phyloP scores from a whole-genome alignment of 2,888 invertebrate species.

The Caenorhabditis macrosperma region DNA sequence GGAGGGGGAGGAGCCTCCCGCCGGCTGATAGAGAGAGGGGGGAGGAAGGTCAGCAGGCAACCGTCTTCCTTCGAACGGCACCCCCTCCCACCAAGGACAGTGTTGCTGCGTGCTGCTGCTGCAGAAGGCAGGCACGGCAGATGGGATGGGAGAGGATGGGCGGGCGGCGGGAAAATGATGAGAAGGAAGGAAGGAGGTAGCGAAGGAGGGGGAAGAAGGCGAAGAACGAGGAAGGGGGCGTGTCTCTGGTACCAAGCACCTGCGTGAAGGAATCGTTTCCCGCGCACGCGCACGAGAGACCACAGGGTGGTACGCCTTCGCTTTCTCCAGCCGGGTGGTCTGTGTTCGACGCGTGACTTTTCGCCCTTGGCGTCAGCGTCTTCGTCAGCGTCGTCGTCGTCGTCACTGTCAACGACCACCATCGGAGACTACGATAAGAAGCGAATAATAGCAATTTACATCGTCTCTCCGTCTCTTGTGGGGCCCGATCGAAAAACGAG shows the following conservation, averaged over 20 bases:
- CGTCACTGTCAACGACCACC: conserved; percentile 26
- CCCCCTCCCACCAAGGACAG: conserved; percentile 55
- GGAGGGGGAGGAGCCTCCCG: conserved; percentile 13
- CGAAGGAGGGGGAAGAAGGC: conserved; percentile 5
- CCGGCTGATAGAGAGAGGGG: conserved; percentile 47
- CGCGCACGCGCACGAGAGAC: conserved; percentile 45
- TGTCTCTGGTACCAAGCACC: conserved; percentile 49
- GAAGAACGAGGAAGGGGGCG: conserved; percentile 24
- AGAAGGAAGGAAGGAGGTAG: conserved; percentile 25
- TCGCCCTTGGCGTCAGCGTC: conserved; percentile 53
- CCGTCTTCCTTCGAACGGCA: conserved; percentile 46
- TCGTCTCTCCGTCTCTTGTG: conserved; percentile 20
- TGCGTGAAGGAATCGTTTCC: conserved; percentile 45
- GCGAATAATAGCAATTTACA: conserved; percentile 57
- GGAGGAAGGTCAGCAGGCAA: conserved; percentile 39
- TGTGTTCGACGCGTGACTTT: conserved; percentile 58
- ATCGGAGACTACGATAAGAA: conserved; percentile 45
- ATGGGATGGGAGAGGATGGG: conserved; percentile 31
- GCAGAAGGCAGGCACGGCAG: conserved; percentile 27
- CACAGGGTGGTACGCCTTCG: conserved; percentile 48
- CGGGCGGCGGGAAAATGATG: conserved; percentile 37
- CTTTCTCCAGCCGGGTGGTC: conserved; percentile 49
- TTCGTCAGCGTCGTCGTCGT: too few species aligned
- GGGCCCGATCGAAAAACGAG: conserved; percentile 30
- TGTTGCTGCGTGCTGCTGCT: conserved; percentile 19